Conservation (phyloP, 2,797 vertebrate genomes). For the Zalophus californianus region DNA sequence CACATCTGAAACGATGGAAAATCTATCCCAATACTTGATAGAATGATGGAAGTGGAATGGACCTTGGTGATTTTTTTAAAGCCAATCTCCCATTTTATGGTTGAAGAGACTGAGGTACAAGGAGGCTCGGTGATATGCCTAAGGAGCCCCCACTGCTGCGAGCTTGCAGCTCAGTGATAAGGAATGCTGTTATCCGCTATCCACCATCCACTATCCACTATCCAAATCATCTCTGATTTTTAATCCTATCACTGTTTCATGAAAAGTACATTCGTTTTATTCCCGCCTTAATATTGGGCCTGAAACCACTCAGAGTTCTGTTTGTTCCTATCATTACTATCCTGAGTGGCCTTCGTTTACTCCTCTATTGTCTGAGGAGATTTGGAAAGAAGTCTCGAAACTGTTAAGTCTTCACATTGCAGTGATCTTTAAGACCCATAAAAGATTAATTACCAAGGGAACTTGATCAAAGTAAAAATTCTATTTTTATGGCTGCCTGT, state of each 20-base stretch:
- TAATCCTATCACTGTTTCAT: neutral
- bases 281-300: neutral
- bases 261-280: neutral
- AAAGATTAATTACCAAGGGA: slow-evolving; percentile 85
- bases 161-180: neutral
- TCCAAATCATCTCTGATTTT: neutral
- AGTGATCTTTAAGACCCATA: slow-evolving; percentile 79
- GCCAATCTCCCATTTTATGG: neutral
- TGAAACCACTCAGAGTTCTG: neutral
- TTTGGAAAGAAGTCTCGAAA: slow-evolving; percentile 2
- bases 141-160: neutral
- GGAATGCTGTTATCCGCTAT: neutral
- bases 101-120: neutral
- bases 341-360: slow-evolving; percentile 60
- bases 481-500: slow-evolving; percentile 83
- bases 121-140: neutral
- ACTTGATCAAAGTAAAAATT: slow-evolving; percentile 82
- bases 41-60: neutral
- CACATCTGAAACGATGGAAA: neutral
- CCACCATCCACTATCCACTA: no score
- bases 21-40: neutral
- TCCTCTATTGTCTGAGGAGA: slow-evolving; percentile 69
- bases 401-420: slow-evolving; percentile 52
- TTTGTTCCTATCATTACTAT: neutral
- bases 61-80: neutral